These are phyloP conservation scores for Diacarnus erythraeanus DNA, from an alignment of 37 sponge, comb jelly and placozoan species.

Conservation along the genomic window DNA sequence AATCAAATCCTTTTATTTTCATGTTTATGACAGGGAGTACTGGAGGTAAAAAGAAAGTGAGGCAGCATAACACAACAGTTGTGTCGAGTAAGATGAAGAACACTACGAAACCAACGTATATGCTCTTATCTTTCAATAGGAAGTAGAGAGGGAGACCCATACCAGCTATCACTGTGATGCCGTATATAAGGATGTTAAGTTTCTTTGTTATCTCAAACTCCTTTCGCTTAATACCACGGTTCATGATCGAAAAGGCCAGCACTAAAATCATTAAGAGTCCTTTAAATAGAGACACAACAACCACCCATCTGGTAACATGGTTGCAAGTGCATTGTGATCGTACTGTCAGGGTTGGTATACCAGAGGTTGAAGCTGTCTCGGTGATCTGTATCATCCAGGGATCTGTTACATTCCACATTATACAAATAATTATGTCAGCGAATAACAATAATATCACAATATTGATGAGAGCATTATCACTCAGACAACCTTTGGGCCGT, in stretches of 20 bases:
- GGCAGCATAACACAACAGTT: constrained; percentile 1
- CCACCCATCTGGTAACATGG: background rate
- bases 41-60: constrained; percentile 19
- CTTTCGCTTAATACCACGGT: constrained; percentile 15
- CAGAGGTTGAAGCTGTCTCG: background rate
- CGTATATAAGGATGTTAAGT: constrained; percentile 36
- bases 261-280: background rate
- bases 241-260: constrained; percentile 22
- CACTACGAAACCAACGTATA: background rate
- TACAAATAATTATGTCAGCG: too few relatives aligned
- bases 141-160: background rate
- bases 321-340: constrained; percentile 5
- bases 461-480: constrained; percentile 23
- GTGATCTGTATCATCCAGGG: background rate
- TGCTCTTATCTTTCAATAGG: background rate
- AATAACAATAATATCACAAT: constrained; percentile 1
- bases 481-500: constrained; percentile 3
- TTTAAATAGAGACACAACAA: background rate
- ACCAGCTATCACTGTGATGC: constrained; percentile 3
- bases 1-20: background rate
- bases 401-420: too few relatives aligned
- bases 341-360: background rate
- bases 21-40: constrained; percentile 13
- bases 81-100: background rate
- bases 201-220: constrained; percentile 35